Evolutionary conservation across 2,113 vertebrate species (phyloP), one percentile per base, ranked within the genome.

Genomic region (Ceyx melanurus): DNA sequence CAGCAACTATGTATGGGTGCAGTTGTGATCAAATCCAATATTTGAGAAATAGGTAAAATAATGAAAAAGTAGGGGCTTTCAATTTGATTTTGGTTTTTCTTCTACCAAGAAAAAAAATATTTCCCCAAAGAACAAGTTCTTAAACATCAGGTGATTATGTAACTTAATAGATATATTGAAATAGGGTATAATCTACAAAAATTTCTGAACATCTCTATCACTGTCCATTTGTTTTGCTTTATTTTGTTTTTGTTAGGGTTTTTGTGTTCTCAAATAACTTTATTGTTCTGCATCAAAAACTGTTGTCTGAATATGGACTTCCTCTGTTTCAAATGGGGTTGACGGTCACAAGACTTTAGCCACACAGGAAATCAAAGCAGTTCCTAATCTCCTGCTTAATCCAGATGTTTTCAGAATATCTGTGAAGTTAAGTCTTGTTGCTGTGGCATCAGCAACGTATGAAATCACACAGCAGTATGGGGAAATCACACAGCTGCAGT

Each of bases 391-490:
- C 62, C 21, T 57, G 14, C 72, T 64, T 53, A 67, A 17, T 86
- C 72, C 56, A 71, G 51, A 82, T 66, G 75, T 80, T 92, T 89
- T 66, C 46, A 70, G 74, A 93, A 86, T 72, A 76, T 48, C n/a
- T 71, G 37, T 48, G 48, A 83, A 33, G 60, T 90, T 35, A 62
- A 73, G 10, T 51, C 15, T 37, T 84, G 48, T n/a, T 65, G 35
- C 29, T 78, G 64, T 82, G 60, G 45, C 13, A 2, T 89, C 71
- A 91, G 74, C 54, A 79, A 17, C 31, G n/a, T 43, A 15, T 72
- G 71, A 61, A 89, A 53, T 37, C 37, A 37, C 37, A 37, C 37
- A 37, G 37, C 58, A 70, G 8, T 40, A 22, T 75, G 78, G 79
- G 71, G 43, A 82, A 87, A 46, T 85, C 10, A 20, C 0, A 3